Evolutionary conservation across 2,113 vertebrate genomes (phyloP), one percentile per base, ranked within the genome.

Genomic region (Coreoperca whiteheadi): DNA sequence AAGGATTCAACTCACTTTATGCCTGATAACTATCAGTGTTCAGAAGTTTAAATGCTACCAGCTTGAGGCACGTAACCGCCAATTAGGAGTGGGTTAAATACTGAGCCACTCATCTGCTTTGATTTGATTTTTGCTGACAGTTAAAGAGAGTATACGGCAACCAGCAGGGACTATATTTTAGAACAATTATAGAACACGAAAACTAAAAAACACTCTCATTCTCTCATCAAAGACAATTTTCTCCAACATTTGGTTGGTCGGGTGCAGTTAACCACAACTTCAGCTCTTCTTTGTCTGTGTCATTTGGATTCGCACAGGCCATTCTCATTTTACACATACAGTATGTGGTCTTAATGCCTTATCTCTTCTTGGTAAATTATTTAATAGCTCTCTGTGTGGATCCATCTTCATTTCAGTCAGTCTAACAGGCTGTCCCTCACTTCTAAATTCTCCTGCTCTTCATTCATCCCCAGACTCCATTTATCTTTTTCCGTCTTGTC

Each of bases 381-480:
- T 77, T 11, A 81, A 37, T 15, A 23, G 37, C 77, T 25, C 50
- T 39, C 34, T 23, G 16, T 12, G 25, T 8, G 54, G 70, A 54
- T 82, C 66, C 61, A 2, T 89, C 76, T 77, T 77, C 32, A 60
- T 78, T 50, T 70, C 37, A 70, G 34, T 65, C 30, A n/a, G n/a
- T 53, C 74, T 46, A 69, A 8, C 48, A 20, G 76, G 15, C 16
- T 61, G n/a, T n/a, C 18, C 18, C 65, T 71, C 23, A 43, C 80
- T 57, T 74, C 54, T 43, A 32, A 50, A 66, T 39, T 50, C 75
- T 68, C 48, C 64, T 2, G 4, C 69, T 75, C 70, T 20, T 85
- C 69, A 59, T 84, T 72, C 71, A 50, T 75, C 50, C 51, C 51
- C 39, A 79, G 74, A 84, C 74, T 66, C 70, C 70, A 59, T 85